Evolutionary conservation across 2,888 invertebrate species (phyloP).

Genomic region (Dryobotodes eremita): DNA sequence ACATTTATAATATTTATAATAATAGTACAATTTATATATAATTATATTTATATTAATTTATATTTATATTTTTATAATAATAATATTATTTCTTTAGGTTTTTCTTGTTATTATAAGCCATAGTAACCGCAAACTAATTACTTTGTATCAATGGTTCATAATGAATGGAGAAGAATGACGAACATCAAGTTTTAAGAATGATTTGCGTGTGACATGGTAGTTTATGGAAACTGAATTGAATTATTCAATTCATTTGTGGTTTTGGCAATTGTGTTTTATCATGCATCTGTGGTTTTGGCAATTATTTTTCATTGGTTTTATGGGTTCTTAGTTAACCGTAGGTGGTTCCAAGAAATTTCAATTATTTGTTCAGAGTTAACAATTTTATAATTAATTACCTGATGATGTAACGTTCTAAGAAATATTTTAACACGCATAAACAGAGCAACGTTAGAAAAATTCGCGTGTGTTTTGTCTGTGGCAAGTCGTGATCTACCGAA

Average conservation of each 20-base stretch:
- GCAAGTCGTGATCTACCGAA: not conserved
- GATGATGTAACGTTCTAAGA: not conserved
- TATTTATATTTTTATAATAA: too few relatives aligned
- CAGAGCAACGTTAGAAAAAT: not conserved
- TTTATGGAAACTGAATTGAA: constrained; percentile 52
- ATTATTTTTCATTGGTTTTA: constrained; percentile 31
- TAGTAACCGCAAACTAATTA: constrained; percentile 60
- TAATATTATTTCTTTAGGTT: too few relatives aligned
- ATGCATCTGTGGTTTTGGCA: constrained; percentile 49
- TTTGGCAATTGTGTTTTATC: constrained; percentile 32
- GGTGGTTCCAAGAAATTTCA: not conserved
- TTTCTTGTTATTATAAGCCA: constrained; percentile 2
- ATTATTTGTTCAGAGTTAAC: constrained; percentile 7
- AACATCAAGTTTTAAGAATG: constrained; percentile 53
- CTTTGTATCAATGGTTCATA: constrained; percentile 63
- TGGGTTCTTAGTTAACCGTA: not conserved
- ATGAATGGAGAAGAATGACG: constrained; percentile 52
- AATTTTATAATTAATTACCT: too few relatives aligned
- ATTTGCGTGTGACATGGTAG: constrained; percentile 71
- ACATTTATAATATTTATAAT: too few relatives aligned
- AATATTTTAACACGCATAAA: not conserved
- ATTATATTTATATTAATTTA: too few relatives aligned
- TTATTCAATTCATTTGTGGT: constrained; percentile 60
- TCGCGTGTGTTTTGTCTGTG: not conserved
- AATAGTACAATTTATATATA: too few relatives aligned